Percentiles rank a stretch among this genome's conserved stretches.
phyloP scores from a whole-genome alignment of 2,797 vertebrate genomes.

The Clarias laeviceps region DNA sequence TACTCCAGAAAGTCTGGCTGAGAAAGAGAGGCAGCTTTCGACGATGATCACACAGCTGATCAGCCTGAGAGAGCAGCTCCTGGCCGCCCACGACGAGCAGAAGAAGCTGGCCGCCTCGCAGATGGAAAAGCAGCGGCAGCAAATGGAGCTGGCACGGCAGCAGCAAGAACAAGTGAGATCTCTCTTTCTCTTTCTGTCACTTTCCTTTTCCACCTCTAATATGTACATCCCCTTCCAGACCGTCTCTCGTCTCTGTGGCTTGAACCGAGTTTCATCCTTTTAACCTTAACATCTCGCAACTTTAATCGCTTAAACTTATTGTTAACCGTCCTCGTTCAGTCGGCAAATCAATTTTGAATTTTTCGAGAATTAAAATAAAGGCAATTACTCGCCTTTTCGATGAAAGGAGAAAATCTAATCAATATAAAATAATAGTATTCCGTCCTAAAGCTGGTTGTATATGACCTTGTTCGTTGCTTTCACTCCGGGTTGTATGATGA shows the following conservation, averaged over 20 bases:
- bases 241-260: neutral
- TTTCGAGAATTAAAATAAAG: conserved; percentile 65
- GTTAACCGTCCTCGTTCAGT: conserved; percentile 52
- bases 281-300: conserved; percentile 17
- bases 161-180: conserved; percentile 95
- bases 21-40: conserved; percentile 98
- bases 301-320: conserved; percentile 43
- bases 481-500: neutral
- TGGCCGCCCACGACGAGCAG: conserved; percentile 97
- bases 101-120: conserved; percentile 98
- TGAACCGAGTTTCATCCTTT: conserved; percentile 54
- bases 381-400: conserved; percentile 59
- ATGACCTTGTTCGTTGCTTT: conserved; percentile 53
- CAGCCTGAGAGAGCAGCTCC: conserved; percentile 96
- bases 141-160: conserved; percentile 99
- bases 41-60: conserved; percentile 99
- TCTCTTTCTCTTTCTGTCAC: neutral
- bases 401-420: conserved; percentile 69
- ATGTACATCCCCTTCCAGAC: neutral
- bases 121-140: conserved; percentile 98
- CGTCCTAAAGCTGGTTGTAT: conserved; percentile 27
- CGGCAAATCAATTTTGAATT: conserved; percentile 61
- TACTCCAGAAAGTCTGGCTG: conserved; percentile 97
- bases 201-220: no score
- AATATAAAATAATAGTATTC: conserved; percentile 64